Evolutionary conservation across 2,113 vertebrate genomes (phyloP).

Genomic region (Ophiodon elongatus): DNA sequence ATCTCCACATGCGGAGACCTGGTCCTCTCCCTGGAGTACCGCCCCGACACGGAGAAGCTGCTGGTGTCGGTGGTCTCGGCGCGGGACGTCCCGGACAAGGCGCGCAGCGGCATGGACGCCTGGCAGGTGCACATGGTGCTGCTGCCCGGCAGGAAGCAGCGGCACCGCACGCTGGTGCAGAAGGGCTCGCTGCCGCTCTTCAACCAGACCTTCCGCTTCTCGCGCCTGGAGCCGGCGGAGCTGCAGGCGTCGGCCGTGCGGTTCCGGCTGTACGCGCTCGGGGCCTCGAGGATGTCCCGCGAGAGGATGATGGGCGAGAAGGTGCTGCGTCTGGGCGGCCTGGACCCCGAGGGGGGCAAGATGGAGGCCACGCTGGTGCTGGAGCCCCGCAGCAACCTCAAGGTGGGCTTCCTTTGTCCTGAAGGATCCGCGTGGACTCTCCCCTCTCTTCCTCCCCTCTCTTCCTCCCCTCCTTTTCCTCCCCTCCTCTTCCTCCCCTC

Average conservation of each 20-base stretch:
- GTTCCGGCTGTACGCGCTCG: slow-evolving; percentile 93
- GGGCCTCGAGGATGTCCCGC: slow-evolving; percentile 85
- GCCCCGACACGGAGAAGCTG: slow-evolving; percentile 87
- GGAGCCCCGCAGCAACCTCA: slow-evolving; percentile 93
- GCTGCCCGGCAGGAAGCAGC: slow-evolving; percentile 93
- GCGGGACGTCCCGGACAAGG: slow-evolving; percentile 91
- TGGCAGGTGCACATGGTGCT: slow-evolving; percentile 95
- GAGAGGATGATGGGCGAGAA: slow-evolving; percentile 97
- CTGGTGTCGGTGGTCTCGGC: slow-evolving; percentile 87
- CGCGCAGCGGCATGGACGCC: slow-evolving; percentile 89
- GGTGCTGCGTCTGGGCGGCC: slow-evolving; percentile 85
- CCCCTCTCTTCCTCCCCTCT: no score
- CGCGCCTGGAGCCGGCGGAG: slow-evolving; percentile 87
- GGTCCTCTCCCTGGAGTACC: slow-evolving; percentile 88
- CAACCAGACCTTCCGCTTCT: slow-evolving; percentile 91
- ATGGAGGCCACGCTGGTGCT: slow-evolving; percentile 87
- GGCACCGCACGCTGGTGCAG: slow-evolving; percentile 89
- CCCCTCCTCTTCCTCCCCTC: no score
- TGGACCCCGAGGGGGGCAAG: slow-evolving; percentile 79
- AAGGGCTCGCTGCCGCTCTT: slow-evolving; percentile 88
- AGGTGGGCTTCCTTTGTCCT: slow-evolving; percentile 62
- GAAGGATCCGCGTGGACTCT: no score
- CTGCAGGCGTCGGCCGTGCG: slow-evolving; percentile 86
- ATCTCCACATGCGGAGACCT: slow-evolving; percentile 94
- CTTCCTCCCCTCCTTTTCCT: no score